Evolutionary conservation across 2,797 vertebrate species (phyloP).

Genomic region (Masticophis lateralis): DNA sequence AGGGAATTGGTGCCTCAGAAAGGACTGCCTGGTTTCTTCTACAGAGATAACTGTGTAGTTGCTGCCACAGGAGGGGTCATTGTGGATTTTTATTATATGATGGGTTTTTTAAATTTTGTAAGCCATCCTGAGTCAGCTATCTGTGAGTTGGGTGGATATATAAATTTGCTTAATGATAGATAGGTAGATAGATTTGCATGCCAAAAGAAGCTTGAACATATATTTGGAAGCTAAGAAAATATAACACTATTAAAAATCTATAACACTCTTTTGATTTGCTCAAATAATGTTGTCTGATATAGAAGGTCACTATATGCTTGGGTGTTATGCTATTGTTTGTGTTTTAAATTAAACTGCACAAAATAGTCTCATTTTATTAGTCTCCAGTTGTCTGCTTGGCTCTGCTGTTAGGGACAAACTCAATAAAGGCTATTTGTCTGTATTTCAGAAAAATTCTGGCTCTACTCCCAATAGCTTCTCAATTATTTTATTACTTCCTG

Average conservation of each 20-base stretch:
- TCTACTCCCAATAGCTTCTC: slow-evolving; percentile 36
- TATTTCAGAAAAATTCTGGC: slow-evolving; percentile 39
- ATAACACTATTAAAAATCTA: slow-evolving; percentile 2
- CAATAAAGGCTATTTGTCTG: slow-evolving; percentile 6
- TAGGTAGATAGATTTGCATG: background rate
- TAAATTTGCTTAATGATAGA: background rate
- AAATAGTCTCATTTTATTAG: background rate
- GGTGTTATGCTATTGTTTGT: slow-evolving; percentile 12
- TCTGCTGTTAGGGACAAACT: background rate
- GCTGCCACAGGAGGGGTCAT: background rate
- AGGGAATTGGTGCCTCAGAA: background rate
- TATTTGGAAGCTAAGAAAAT: background rate
- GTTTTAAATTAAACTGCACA: slow-evolving; percentile 10
- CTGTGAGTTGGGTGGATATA: background rate
- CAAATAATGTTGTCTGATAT: background rate
- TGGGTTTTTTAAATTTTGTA: background rate
- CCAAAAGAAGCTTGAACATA: background rate
- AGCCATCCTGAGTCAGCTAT: background rate
- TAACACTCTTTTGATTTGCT: background rate
- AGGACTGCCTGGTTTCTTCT: background rate
- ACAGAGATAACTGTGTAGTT: background rate
- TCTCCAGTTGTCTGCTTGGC: slow-evolving; percentile 30
- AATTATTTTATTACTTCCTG: slow-evolving; percentile 11
- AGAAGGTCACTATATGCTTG: background rate
- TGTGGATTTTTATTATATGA: background rate